Evolutionary conservation across 2,797 vertebrate species (phyloP).

Genomic region (Emydoidea blandingii): DNA sequence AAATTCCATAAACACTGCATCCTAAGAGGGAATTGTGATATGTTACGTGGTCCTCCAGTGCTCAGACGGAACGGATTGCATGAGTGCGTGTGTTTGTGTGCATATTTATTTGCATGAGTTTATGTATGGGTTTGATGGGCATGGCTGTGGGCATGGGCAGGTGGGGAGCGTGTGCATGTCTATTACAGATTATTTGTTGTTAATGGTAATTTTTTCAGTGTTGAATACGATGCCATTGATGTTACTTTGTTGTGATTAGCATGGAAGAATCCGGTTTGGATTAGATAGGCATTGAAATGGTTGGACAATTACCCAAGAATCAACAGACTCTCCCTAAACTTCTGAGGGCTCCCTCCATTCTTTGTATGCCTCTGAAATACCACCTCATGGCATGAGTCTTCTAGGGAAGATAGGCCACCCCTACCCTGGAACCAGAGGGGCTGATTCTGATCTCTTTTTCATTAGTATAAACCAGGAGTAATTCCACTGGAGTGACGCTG

Average conservation of each 20-base stretch:
- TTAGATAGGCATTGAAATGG: neutral
- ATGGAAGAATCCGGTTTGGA: neutral
- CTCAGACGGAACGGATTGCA: neutral
- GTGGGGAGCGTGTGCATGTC: neutral
- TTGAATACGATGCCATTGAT: neutral
- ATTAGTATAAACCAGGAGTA: neutral
- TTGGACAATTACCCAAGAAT: neutral
- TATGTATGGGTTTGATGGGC: rapidly evolving
- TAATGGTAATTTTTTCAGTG: neutral
- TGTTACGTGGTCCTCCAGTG: neutral
- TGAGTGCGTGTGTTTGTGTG: rapidly evolving
- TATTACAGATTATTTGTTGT: neutral
- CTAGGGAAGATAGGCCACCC: neutral
- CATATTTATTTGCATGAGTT: neutral
- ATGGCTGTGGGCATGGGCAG: neutral
- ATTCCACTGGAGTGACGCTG: rapidly evolving
- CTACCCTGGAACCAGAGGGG: neutral
- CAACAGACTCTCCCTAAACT: rapidly evolving
- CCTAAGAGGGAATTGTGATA: rapidly evolving
- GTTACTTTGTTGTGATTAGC: neutral
- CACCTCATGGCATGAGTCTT: neutral
- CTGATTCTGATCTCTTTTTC: neutral
- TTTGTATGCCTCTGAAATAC: neutral
- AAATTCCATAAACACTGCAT: rapidly evolving
- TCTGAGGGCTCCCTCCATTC: neutral